Evolutionary conservation across 2,797 vertebrate species (phyloP), one percentile per base, ranked within the genome.

Genomic region (Cryptoprocta ferox): DNA sequence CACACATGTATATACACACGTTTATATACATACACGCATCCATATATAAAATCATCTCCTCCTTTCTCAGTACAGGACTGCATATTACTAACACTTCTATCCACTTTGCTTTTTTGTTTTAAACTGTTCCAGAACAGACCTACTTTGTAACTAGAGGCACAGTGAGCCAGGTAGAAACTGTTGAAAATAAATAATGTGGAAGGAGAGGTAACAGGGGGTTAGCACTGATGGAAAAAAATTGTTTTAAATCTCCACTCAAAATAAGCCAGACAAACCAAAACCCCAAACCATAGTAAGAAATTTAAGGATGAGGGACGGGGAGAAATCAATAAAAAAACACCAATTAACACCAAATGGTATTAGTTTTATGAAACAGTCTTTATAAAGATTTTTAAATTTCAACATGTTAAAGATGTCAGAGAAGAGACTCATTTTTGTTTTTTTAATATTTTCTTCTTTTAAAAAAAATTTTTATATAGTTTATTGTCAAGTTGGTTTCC

Each of bases 311-410:
- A 2, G 65, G 24, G 21, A 15, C 10, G 68, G 3, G 42, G 56
- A 59, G 8, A 59, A 59, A 59, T 61, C 63, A 93, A 91, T 50
- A 80, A 94, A 94, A 48, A 89, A 84, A 85, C 48, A 89, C 37
- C 9, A 80, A 94, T 84, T 86, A 68, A 92, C 15, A 92, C 9
- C 59, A 92, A 39, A 85, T 68, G 32, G 6, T 71, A 78, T 45
- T 61, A 84, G 85, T 45, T 73, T 94, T 84, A 89, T 42, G 26
- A 70, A 81, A 89, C 3, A 79, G 24, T 39, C 30, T 61, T 75
- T 30, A 94, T 14, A 19, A 89, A 85, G 32, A 45, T 53, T 45
- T 78, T 96, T 45, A 61, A 80, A 80, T 92, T 28, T 91, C 16
- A 95, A 61, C 59, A 73, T 13, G 39, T 15, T 93, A 35, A 94